Base-by-base conservation (phyloP, 2,888 invertebrate species). In the Nipponacmea schrenckii region DNA sequence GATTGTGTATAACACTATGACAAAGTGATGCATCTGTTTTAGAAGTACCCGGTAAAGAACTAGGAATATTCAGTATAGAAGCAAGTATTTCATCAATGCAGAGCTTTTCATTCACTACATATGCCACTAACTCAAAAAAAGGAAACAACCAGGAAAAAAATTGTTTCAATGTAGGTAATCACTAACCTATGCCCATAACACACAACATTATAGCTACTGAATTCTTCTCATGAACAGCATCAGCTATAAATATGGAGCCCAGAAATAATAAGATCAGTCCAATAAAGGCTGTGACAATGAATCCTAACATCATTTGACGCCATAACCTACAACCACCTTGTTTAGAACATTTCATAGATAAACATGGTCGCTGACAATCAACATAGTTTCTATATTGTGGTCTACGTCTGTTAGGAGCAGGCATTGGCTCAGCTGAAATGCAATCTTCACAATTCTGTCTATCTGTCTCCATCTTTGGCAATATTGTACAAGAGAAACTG, bases 201-300 rank as follows among this genome's bases (percentile, higher is more conserved):
- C 85, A 85, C n/a, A 85, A 73, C 84, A 85, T 84, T 14, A 85
- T 81, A n/a, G 83, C 81, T 62, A 85, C 83, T 10, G 84, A 82
- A 70, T 83, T 81, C 44, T 83, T 77, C 64, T 81, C 80, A 46
- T 76, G 73, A 1, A 85, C 76, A 26, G 85, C 84, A 50, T 83
- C 79, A 17, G 81, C 79, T 46, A 85, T 84, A 69, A 85, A 85
- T 2, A 82, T 78, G 70, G 80, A 80, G 39, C 85, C 85, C 14
- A 85, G 74, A 20, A 82, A 80, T 62, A 85, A 75, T 81, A 85
- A 81, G 31, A 82, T 74, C 17, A 85, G 76, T 31, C 85, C 85
- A 2, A 85, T 74, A 73, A 79, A 79, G 5, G 83, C 84, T 24
- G 84, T 84, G 79, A 80, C 81, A 20, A 81, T 74, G 74, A 85